These are phyloP conservation scores for Drosophila cognata DNA, from an alignment of 2,888 invertebrate species.

Conservation along the genomic window DNA sequence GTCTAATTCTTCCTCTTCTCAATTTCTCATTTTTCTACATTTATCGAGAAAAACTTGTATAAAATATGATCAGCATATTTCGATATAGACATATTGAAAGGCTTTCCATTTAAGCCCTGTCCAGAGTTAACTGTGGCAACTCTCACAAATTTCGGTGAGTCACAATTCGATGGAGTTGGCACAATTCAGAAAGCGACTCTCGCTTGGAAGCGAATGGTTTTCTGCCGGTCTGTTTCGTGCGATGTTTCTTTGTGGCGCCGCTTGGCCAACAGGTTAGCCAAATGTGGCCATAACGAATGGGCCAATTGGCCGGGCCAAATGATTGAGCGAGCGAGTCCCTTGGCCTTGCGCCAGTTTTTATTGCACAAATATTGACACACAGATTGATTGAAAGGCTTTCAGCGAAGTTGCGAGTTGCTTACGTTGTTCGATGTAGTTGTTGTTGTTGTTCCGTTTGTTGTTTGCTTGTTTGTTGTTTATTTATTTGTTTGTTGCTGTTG, in stretches of 20 bases:
- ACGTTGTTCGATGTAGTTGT: neutral
- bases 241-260: slow-evolving; percentile 50
- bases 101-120: neutral
- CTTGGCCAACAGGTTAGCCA: slow-evolving; percentile 70
- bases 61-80: neutral
- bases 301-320: slow-evolving; percentile 50
- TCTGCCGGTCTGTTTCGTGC: neutral
- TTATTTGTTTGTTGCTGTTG: slow-evolving; percentile 14
- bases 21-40: neutral
- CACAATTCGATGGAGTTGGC: neutral
- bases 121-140: neutral
- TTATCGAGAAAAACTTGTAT: neutral
- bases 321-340: slow-evolving; percentile 45
- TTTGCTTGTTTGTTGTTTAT: slow-evolving; percentile 5
- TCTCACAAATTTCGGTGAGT: neutral
- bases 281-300: slow-evolving; percentile 49
- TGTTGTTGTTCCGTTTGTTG: slow-evolving; percentile 27
- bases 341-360: slow-evolving; percentile 61
- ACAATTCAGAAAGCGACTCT: slow-evolving; percentile 6
- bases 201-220: slow-evolving; percentile 56
- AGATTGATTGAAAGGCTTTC: slow-evolving; percentile 68
- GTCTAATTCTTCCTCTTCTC: neutral
- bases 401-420: slow-evolving; percentile 26
- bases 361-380: slow-evolving; percentile 56
- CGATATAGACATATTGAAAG: neutral